These are phyloP conservation scores for Arenaria interpres DNA, from an alignment of 2,113 vertebrate genomes.

Conservation along the genomic window DNA sequence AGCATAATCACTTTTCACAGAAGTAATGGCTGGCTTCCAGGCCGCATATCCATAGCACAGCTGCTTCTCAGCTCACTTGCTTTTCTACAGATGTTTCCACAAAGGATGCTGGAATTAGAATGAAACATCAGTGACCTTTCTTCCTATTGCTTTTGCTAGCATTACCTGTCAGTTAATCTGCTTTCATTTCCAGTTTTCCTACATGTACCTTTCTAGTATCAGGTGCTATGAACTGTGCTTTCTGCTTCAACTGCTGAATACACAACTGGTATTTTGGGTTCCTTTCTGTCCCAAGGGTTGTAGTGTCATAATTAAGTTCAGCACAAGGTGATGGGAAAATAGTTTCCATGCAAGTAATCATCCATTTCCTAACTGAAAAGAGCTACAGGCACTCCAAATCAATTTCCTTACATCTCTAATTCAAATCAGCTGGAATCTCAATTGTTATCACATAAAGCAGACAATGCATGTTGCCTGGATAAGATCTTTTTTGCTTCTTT, in stretches of 20 bases:
- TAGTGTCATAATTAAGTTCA: background rate
- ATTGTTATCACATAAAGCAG: background rate
- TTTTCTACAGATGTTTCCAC: background rate
- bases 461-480: background rate
- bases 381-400: background rate
- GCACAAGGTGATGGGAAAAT: background rate
- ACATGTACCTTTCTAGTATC: background rate
- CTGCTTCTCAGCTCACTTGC: background rate
- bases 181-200: background rate
- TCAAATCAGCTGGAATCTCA: background rate
- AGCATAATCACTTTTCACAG: background rate
- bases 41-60: accelerated
- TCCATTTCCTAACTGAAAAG: background rate
- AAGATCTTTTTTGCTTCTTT: background rate
- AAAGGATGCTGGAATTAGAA: background rate
- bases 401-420: background rate
- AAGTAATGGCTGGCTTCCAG: background rate
- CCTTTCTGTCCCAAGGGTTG: background rate
- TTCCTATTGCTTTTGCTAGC: background rate
- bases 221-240: no score
- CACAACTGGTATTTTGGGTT: background rate
- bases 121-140: background rate
- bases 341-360: background rate
- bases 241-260: background rate
- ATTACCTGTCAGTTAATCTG: background rate